Conservation (phyloP, 2,113 vertebrate species). For the Syngnathus floridae region DNA sequence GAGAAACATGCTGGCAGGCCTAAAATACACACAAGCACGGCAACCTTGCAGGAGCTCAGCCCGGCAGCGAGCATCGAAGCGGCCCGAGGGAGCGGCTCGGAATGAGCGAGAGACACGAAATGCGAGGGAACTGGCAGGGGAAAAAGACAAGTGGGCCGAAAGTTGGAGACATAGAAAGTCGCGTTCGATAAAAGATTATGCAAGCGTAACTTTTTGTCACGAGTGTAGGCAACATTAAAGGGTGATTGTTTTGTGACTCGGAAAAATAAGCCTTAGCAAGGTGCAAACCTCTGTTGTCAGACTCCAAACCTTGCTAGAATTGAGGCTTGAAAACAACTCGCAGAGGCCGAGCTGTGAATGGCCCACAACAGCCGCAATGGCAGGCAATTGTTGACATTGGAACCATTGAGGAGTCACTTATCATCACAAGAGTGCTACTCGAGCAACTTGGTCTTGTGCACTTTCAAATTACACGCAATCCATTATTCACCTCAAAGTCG, state of each 20-base stretch:
- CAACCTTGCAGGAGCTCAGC: conserved; percentile 52
- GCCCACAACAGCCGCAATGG: background rate
- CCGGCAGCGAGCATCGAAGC: conserved; percentile 38
- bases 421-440: background rate
- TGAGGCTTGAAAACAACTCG: conserved; percentile 8
- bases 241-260: conserved; percentile 8
- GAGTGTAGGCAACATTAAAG: conserved; percentile 39
- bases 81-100: conserved; percentile 44
- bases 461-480: background rate
- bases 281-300: conserved; percentile 15
- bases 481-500: background rate
- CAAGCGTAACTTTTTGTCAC: conserved; percentile 54
- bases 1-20: conserved; percentile 61
- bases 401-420: background rate
- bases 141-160: conserved; percentile 44
- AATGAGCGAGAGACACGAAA: conserved; percentile 42
- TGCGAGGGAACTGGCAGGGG: conserved; percentile 46
- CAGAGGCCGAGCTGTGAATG: background rate
- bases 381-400: background rate
- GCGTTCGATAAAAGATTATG: conserved; percentile 51
- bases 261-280: conserved; percentile 4
- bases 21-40: conserved; percentile 64
- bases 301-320: conserved; percentile 1
- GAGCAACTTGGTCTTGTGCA: background rate
- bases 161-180: conserved; percentile 51